Evolutionary conservation across 92 coral and sea anemone genomes (phyloP).

Genomic region (Pocillopora grandis): DNA sequence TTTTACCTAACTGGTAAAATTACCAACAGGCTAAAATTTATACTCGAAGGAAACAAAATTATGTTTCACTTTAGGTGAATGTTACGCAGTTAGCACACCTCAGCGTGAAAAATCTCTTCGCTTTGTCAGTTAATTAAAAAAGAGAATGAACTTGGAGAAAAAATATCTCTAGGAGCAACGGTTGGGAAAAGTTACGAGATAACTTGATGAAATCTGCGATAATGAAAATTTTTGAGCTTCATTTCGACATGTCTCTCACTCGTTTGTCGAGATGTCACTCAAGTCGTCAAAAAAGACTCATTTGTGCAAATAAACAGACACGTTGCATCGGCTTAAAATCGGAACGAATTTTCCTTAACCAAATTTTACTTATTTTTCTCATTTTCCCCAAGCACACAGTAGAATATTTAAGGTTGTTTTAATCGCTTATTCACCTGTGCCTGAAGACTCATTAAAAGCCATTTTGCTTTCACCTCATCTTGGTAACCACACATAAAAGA

Average conservation of each 20-base stretch:
- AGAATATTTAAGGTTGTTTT: slow-evolving; percentile 10
- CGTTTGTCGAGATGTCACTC: slow-evolving; percentile 29
- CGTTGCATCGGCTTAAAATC: slow-evolving; percentile 15
- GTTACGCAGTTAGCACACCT: not conserved
- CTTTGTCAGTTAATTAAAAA: not conserved
- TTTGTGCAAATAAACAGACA: slow-evolving; percentile 39
- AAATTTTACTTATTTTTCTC: not conserved
- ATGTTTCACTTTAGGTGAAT: too few relatives aligned
- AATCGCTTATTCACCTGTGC: slow-evolving; percentile 24
- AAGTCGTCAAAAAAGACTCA: slow-evolving; percentile 12
- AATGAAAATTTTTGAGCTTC: slow-evolving; percentile 30
- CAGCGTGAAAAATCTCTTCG: not conserved
- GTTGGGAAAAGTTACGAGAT: slow-evolving; percentile 15
- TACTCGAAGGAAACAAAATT: not conserved
- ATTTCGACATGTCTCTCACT: slow-evolving; percentile 23
- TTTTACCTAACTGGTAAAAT: not conserved
- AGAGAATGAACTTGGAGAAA: not conserved
- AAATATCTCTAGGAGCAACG: slow-evolving; percentile 42
- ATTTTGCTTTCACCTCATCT: slow-evolving; percentile 29
- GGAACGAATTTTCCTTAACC: not conserved
- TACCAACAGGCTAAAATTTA: not conserved
- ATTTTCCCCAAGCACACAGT: slow-evolving; percentile 22
- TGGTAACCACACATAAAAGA: slow-evolving; percentile 38
- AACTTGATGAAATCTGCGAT: slow-evolving; percentile 11
- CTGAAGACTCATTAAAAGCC: slow-evolving; percentile 27